Percentiles rank a stretch among this genome's conserved stretches.
phyloP scores from a whole-genome alignment of 2,888 invertebrate genomes.

The Drosophila quinaria region DNA sequence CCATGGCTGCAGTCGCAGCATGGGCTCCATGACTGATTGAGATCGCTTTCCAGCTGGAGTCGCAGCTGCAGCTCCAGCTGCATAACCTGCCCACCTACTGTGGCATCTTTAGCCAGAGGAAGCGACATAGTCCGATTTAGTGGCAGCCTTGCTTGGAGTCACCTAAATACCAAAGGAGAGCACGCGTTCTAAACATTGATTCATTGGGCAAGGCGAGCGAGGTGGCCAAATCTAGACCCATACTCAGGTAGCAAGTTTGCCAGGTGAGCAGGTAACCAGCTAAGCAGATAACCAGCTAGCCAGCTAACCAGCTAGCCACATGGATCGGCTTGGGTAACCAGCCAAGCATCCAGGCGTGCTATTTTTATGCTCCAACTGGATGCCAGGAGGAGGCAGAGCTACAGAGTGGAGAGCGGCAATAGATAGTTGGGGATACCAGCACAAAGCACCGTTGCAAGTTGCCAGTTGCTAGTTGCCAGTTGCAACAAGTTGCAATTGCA shows the following conservation, averaged over 20 bases:
- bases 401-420: background rate
- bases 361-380: constrained; percentile 49
- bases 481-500: constrained; percentile 70
- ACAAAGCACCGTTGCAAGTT: constrained; percentile 68
- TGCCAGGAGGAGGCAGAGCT: constrained; percentile 32
- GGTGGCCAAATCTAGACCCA: constrained; percentile 1
- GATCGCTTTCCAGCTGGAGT: constrained; percentile 32
- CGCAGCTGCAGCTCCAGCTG: background rate
- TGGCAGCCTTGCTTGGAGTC: constrained; percentile 33
- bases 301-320: constrained; percentile 23
- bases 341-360: constrained; percentile 51
- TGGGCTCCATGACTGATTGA: constrained; percentile 24
- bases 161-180: constrained; percentile 66
- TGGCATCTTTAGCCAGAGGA: constrained; percentile 9
- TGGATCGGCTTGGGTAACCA: constrained; percentile 13
- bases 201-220: constrained; percentile 62
- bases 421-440: constrained; percentile 18
- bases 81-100: constrained; percentile 36
- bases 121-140: background rate
- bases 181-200: constrained; percentile 46
- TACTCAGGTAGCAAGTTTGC: constrained; percentile 31
- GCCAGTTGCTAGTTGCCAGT: constrained; percentile 23
- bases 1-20: constrained; percentile 28
- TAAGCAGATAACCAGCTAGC: constrained; percentile 16
- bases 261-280: constrained; percentile 30